Base-by-base conservation (phyloP, 1,140 invertebrate species). In the Sitobion miscanthi region DNA sequence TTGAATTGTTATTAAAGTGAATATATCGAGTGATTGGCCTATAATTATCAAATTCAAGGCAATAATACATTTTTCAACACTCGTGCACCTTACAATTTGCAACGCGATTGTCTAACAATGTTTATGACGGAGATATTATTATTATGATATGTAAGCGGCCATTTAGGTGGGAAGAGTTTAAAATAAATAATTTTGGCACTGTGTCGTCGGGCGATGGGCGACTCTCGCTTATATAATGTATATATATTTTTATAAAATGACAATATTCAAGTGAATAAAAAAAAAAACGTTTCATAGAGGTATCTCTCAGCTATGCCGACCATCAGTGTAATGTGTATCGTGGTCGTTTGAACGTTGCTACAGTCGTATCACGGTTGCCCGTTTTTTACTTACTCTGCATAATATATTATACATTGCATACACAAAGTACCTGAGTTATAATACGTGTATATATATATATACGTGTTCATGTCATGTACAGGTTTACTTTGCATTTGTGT, bases 151-250 rank as follows among this genome's bases (percentile, higher is more conserved):
- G 82, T 49, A 54, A 85, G 14, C 42, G 42, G 42, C 6, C 5
- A 52, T 86, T 54, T 93, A 25, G 20, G 91, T 86, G 91, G 91
- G 91, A 93, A 93, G 82, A 93, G 91, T 93, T 93, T 93, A 93
- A 93, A 93, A 93, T 93, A 93, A 93, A 93, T 21, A 85, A 93
- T 93, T 93, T 93, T 92, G 91, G 82, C 91, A 86, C 82, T 42
- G 82, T 38, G 42, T 90, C 89, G 57, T 47, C 30, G 42, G n/a
- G 21, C 77, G 35, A 85, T n/a, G 62, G 62, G 62, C 62, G 62
- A 77, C 62, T 77, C 62, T 77, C 91, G 9, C 49, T 69, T 92
- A 49, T 77, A 77, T 1, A 77, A 0, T 23, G 62, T 77, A 4
- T 77, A 77, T 77, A 77, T 85, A 47, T 93, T 85, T 90, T 85